Percentiles rank a stretch among this genome's conserved stretches.
phyloP scores from a whole-genome alignment of 1,140 invertebrate species.

The Bactericera cockerelli region DNA sequence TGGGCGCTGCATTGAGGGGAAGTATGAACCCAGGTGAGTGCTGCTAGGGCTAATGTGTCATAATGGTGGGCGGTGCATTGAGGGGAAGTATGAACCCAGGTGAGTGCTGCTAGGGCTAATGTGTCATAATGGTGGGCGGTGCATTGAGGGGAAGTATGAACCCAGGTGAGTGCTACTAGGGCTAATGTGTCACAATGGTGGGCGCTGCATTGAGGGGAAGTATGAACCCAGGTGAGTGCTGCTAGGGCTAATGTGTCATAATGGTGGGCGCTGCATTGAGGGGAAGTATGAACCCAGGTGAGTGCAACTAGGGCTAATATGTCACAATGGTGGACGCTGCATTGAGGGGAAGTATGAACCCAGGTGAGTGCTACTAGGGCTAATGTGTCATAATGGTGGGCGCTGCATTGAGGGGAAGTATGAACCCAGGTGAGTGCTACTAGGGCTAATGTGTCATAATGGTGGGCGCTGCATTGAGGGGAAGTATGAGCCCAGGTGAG shows the following conservation, averaged over 20 bases:
- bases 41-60: slow-evolving; percentile 54
- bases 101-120: slow-evolving; percentile 31
- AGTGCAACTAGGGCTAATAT: slow-evolving; percentile 36
- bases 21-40: slow-evolving; percentile 58
- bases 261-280: slow-evolving; percentile 85
- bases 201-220: slow-evolving; percentile 75
- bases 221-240: slow-evolving; percentile 54
- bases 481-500: slow-evolving; percentile 60
- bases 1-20: slow-evolving; percentile 77
- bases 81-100: slow-evolving; percentile 69
- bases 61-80: slow-evolving; percentile 85
- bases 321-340: slow-evolving; percentile 89
- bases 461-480: slow-evolving; percentile 84
- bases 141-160: slow-evolving; percentile 72
- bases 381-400: slow-evolving; percentile 90
- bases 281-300: slow-evolving; percentile 65
- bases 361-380: slow-evolving; percentile 37
- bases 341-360: slow-evolving; percentile 72
- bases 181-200: slow-evolving; percentile 92
- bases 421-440: slow-evolving; percentile 46
- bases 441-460: slow-evolving; percentile 81
- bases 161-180: slow-evolving; percentile 41
- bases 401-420: slow-evolving; percentile 77
- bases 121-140: slow-evolving; percentile 89
- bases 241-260: slow-evolving; percentile 67